Base-by-base conservation (phyloP, 2,888 invertebrate species). In the Chelonus formosanus region DNA sequence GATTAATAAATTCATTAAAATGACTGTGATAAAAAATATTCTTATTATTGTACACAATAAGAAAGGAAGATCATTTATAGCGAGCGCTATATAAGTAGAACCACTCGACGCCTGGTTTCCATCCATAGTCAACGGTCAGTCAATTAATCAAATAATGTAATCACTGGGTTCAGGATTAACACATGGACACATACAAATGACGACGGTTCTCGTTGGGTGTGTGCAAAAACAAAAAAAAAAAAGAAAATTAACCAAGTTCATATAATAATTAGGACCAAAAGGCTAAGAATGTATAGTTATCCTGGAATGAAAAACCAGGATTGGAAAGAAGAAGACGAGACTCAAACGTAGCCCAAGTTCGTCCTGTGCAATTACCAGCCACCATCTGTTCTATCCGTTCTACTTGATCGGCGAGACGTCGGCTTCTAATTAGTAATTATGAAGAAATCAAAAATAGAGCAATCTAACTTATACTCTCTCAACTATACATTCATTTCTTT, bases 361-460 rank as follows among this genome's bases (percentile, higher is more conserved):
- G 69, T 64, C 67, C 65, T 67, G 70, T 72, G 73, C 75, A 74
- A 76, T 75, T 76, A 75, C 72, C 70, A 72, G 70, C 70, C 48
- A 70, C 73, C 75, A 73, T 74, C 74, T 70, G 72, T 72, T 74
- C 70, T 69, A 68, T 67, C 72, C 69, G 71, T 72, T 75, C 72
- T 67, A 71, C 70, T 71, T 75, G 66, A 73, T 71, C 70, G 71
- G 71, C 67, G 70, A 75, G 73, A 74, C 71, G 72, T 73, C 71
- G 68, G 69, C 70, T 69, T 73, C 73, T 76, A 76, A 76, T 75
- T 74, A 75, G 72, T 75, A 73, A 77, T 76, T 74, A 74, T 73
- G 71, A 73, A 71, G 73, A 73, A 74, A 75, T 74, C 72, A 71
- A 72, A 75, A 74, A 75, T 74, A 74, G 72, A 75, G 70, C 68